These are phyloP conservation scores for Neuroterus valhalla DNA, from an alignment of 1,140 invertebrate species.

Conservation along the genomic window DNA sequence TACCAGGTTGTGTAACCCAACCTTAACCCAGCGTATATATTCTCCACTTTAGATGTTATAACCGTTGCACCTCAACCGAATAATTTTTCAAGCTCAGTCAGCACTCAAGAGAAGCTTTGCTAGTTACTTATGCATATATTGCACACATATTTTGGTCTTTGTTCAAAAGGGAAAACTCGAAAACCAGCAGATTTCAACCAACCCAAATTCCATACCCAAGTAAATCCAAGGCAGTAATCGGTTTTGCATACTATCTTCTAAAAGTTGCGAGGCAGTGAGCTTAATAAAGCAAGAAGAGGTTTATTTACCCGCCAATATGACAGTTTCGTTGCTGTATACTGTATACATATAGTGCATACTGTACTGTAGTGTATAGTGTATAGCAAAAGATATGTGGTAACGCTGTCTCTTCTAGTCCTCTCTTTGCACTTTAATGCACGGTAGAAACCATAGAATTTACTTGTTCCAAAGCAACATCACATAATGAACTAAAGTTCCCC, in stretches of 20 bases:
- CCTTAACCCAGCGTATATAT: conserved; percentile 1
- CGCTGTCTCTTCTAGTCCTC: conserved; percentile 49
- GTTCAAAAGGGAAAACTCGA: not conserved
- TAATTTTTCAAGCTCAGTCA: not conserved
- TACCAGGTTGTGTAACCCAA: conserved; percentile 11
- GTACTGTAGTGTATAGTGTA: too few species aligned
- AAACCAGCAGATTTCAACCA: not conserved
- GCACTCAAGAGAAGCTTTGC: not conserved
- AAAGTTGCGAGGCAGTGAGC: conserved; percentile 12
- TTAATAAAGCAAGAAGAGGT: conserved; percentile 45
- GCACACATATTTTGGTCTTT: not conserved
- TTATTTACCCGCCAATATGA: conserved; percentile 20
- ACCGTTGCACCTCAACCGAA: not conserved
- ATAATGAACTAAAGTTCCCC: not conserved
- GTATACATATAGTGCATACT: too few species aligned
- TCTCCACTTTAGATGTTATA: not conserved
- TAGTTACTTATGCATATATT: not conserved
- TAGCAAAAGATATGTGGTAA: conserved; percentile 55
- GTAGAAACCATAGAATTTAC: not conserved
- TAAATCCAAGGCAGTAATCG: not conserved
- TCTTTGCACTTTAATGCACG: conserved; percentile 24
- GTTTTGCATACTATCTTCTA: not conserved
- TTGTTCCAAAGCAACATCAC: conserved; percentile 10
- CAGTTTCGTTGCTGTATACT: conserved; percentile 27
- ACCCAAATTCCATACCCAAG: not conserved